Evolutionary conservation across 2,797 vertebrate species (phyloP), one percentile per base, ranked within the genome.

Genomic region (Echeneis naucrates): DNA sequence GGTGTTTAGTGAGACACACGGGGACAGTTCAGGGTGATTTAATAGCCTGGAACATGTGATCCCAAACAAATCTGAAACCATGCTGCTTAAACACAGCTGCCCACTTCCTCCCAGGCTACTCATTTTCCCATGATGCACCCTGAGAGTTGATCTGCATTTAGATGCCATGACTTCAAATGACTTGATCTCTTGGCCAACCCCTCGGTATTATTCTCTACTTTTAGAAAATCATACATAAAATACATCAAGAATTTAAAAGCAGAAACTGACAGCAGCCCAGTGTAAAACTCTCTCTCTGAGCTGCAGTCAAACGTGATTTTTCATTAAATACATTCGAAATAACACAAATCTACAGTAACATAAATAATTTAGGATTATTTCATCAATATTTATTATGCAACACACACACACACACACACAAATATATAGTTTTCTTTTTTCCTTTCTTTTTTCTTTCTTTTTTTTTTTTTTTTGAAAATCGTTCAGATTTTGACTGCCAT

Each of bases 401-500:
- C n/a, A n/a, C n/a, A n/a, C n/a, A n/a, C n/a, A n/a, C n/a, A n/a
- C n/a, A n/a, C n/a, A n/a, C n/a, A n/a, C n/a, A n/a, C n/a, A n/a
- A n/a, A n/a, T n/a, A n/a, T n/a, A n/a, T n/a, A n/a, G n/a, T n/a
- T n/a, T n/a, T n/a, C n/a, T n/a, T n/a, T n/a, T n/a, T n/a, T n/a
- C n/a, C n/a, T n/a, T n/a, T n/a, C n/a, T n/a, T n/a, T n/a, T n/a
- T n/a, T n/a, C n/a, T n/a, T 8, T 35, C 1, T 32, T 32, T 32
- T 7, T 32, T 32, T 32, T 32, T 38, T 38, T 38, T 38, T 38
- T 38, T 38, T 38, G 30, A 6, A 86, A 88, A 92, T 87, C 82
- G 87, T 91, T 92, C 84, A 65, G 84, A 89, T 94, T 93, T 93
- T 86, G 89, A 91, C 90, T 91, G 88, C 91, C 87, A 92, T 93